Evolutionary conservation across 2,888 invertebrate genomes (phyloP).

Genomic region (Patella ulyssiponensis): DNA sequence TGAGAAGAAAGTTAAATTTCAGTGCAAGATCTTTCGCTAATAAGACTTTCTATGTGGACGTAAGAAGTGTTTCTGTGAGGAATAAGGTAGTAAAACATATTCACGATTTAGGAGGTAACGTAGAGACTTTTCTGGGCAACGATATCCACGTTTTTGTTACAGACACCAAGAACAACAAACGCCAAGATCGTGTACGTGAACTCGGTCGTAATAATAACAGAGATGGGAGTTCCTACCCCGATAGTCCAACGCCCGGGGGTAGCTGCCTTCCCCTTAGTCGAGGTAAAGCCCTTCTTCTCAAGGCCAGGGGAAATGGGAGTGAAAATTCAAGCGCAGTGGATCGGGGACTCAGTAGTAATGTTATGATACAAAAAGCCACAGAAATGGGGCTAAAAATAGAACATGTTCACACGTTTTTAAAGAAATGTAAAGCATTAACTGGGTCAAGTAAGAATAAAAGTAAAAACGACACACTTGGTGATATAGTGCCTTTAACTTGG

Average conservation of each 20-base stretch:
- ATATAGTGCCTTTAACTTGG: slow-evolving; percentile 19
- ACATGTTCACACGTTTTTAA: slow-evolving; percentile 21
- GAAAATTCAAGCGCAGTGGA: slow-evolving; percentile 12
- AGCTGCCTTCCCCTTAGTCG: slow-evolving; percentile 18
- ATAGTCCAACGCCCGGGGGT: neutral
- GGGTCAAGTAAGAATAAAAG: slow-evolving; percentile 1
- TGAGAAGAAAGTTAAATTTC: slow-evolving; percentile 21
- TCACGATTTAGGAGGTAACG: slow-evolving; percentile 21
- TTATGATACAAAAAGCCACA: slow-evolving; percentile 20
- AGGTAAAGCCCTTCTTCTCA: slow-evolving; percentile 23
- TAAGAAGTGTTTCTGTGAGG: slow-evolving; percentile 21
- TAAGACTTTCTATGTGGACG: slow-evolving; percentile 32
- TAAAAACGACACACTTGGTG: slow-evolving; percentile 12
- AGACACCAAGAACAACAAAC: slow-evolving; percentile 15
- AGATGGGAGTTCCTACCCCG: neutral
- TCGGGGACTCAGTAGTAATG: slow-evolving; percentile 1
- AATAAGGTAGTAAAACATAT: slow-evolving; percentile 21
- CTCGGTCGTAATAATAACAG: neutral
- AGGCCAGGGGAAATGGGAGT: slow-evolving; percentile 23
- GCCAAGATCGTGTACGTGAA: slow-evolving; percentile 13
- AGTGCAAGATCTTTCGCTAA: slow-evolving; percentile 16
- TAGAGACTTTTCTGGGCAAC: slow-evolving; percentile 28
- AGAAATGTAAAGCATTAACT: slow-evolving; percentile 18
- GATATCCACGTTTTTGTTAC: slow-evolving; percentile 27
- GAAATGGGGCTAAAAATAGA: slow-evolving; percentile 23